Evolutionary conservation across 2,113 vertebrate genomes (phyloP).

Genomic region (Turnix velox): DNA sequence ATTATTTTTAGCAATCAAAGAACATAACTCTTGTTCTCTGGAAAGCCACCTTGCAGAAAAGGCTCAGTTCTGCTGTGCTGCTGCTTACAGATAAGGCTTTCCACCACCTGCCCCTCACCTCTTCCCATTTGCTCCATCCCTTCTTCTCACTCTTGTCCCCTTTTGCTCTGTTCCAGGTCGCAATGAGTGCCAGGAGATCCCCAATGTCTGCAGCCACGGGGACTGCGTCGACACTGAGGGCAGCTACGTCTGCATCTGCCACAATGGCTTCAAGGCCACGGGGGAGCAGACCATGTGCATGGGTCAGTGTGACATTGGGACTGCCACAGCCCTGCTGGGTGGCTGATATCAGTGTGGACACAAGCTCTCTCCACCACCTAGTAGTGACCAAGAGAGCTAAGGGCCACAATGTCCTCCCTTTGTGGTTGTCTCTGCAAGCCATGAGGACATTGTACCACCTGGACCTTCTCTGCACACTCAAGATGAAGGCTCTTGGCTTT

Average conservation of each 20-base stretch:
- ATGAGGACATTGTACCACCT: neutral
- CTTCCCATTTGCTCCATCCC: neutral
- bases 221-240: slow-evolving; percentile 88
- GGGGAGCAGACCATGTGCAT: slow-evolving; percentile 90
- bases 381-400: neutral
- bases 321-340: neutral
- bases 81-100: neutral
- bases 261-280: slow-evolving; percentile 88
- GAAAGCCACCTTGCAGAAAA: neutral
- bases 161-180: slow-evolving; percentile 70
- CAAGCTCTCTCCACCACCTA: neutral
- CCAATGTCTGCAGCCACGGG: slow-evolving; percentile 88
- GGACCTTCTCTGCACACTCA: neutral
- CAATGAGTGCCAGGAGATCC: slow-evolving; percentile 90
- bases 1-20: neutral
- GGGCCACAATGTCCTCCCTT: neutral
- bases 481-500: neutral
- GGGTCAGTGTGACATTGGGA: slow-evolving; percentile 74
- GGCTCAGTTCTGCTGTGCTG: neutral
- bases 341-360: neutral
- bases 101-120: neutral
- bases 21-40: neutral
- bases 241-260: slow-evolving; percentile 88
- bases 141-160: neutral
- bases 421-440: neutral